phyloP scores from a whole-genome alignment of 2,113 vertebrate species.

The Brachirus orientalis region DNA sequence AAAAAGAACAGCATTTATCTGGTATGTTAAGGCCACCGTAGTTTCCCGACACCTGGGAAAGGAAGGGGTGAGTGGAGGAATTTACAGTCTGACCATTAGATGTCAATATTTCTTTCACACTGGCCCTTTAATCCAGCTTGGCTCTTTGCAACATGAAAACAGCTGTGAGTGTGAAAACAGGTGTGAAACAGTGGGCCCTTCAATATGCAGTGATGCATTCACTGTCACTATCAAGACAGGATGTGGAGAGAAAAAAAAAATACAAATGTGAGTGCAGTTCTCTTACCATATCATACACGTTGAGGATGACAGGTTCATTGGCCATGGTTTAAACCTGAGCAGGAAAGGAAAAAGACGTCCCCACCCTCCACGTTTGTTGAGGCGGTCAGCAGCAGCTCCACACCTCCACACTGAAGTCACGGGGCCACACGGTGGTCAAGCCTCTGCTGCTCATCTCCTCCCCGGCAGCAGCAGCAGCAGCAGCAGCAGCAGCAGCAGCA shows the following conservation, averaged over 20 bases:
- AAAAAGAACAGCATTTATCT: too few species aligned
- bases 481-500: background rate
- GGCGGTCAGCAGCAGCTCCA: conserved; percentile 47
- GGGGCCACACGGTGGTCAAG: conserved; percentile 36
- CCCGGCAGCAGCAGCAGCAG: background rate
- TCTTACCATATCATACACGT: conserved; percentile 96
- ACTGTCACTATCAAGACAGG: background rate
- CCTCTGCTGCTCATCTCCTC: conserved; percentile 32
- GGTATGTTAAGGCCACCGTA: too few species aligned
- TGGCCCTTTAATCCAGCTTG: too few species aligned
- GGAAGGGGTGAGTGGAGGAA: too few species aligned
- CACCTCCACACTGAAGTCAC: conserved; percentile 53
- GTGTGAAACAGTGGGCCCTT: background rate
- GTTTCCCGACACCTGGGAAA: too few species aligned
- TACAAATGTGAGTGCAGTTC: background rate
- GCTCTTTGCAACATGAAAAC: too few species aligned
- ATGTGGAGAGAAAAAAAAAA: background rate
- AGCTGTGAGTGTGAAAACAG: background rate
- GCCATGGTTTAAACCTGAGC: conserved; percentile 88
- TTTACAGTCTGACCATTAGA: too few species aligned
- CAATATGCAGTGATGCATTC: conserved; percentile 2
- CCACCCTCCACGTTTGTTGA: conserved; percentile 58
- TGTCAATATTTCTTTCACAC: too few species aligned
- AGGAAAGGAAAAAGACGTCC: conserved; percentile 60
- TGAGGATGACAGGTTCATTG: conserved; percentile 94